Evolutionary conservation across 2,797 vertebrate species (phyloP), one percentile per base, ranked within the genome.

Genomic region (Rousettus madagascariensis): DNA sequence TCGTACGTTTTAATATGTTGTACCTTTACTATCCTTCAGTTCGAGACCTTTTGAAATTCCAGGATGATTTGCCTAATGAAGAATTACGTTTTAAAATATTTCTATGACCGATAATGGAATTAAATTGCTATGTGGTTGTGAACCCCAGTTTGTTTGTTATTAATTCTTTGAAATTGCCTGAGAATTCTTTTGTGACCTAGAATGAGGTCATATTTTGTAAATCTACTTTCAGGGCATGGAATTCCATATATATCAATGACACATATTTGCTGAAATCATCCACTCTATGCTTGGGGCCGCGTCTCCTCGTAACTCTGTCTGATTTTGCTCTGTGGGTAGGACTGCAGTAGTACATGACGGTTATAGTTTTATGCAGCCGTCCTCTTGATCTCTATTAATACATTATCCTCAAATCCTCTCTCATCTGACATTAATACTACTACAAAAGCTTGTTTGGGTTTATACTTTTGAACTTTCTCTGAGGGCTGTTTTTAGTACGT

Each of bases 11-110:
- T 68, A 41, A 92, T 28, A 55, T 20, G 26, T 28, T 72, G 19
- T 66, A 33, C 71, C 85, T 87, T 94, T 43, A 22, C 59, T 65
- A 30, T 68, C 57, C 46, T 94, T 96, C 49, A 65, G 55, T 72
- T 91, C n/a, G 46, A 88, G 86, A 91, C 41, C 51, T 30, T 86
- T 83, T 69, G 46, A 78, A 95, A 94, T 82, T 51, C 49, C 72
- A 92, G 69, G 72, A 82, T 65, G 61, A 82, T 75, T 90, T 79
- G 74, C 91, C 83, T 95, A 94, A 91, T 94, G 82, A 91, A 82
- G 78, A 94, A 77, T 77, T 75, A 78, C 63, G 33, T 92, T 95
- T 91, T n/a, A 49, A 94, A 92, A 75, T 77, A 82, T 33, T 84
- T 95, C 77, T 85, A 85, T 93, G 77, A 87, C 30, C 79, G 88